A percentile compares a stretch with the other conserved stretches of the same genome.
Conservation (phyloP, 2,888 invertebrate species). For the Junonia oenone region DNA sequence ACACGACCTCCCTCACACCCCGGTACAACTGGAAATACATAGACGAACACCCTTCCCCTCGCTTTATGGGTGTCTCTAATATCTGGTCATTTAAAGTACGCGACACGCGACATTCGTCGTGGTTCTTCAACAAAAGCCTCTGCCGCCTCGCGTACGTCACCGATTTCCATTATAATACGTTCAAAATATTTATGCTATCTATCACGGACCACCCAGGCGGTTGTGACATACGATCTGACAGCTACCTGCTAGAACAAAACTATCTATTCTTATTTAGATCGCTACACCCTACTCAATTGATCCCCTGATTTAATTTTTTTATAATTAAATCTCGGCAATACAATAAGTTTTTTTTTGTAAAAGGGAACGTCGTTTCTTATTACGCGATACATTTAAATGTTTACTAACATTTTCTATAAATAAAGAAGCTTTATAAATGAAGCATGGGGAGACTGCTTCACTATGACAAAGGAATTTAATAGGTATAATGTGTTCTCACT, state of each 20-base stretch:
- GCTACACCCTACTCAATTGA: conserved; percentile 31
- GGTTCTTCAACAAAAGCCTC: conserved; percentile 57
- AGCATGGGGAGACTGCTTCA: too few species aligned
- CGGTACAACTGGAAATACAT: conserved; percentile 1
- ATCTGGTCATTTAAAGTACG: conserved; percentile 31
- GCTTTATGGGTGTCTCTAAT: conserved; percentile 30
- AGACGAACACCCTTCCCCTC: conserved; percentile 8
- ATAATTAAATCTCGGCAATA: conserved; percentile 17
- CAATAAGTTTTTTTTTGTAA: conserved; percentile 14
- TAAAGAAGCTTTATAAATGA: background rate
- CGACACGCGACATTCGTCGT: conserved; percentile 58
- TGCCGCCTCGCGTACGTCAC: conserved; percentile 51
- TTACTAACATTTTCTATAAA: background rate
- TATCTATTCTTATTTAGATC: conserved; percentile 54
- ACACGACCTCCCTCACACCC: conserved; percentile 34
- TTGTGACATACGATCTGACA: conserved; percentile 63
- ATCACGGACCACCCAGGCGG: conserved; percentile 67
- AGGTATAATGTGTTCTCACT: too few species aligned
- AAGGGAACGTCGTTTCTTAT: conserved; percentile 9
- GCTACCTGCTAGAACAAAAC: conserved; percentile 69
- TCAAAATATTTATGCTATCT: conserved; percentile 71
- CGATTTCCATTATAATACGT: conserved; percentile 74
- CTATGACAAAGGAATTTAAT: too few species aligned
- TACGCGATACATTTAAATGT: background rate
- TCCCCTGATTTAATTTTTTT: conserved; percentile 28